Base-by-base conservation (phyloP, 2,797 vertebrate genomes). In the Eutrigla gurnardus region DNA sequence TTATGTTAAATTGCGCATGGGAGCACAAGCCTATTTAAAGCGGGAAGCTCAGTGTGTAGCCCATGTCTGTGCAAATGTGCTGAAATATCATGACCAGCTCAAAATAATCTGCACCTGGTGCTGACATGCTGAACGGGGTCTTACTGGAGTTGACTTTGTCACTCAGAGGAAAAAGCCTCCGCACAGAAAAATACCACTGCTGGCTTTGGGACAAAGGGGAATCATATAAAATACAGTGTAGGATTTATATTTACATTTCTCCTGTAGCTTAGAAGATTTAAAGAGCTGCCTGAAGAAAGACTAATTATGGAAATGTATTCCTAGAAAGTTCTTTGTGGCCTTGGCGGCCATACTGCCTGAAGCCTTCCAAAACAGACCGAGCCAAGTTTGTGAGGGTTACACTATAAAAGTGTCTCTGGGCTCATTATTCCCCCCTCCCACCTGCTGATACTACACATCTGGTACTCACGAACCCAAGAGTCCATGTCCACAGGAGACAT, bases 21-120 rank as follows among this genome's bases (percentile, higher is more conserved):
- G 90, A 89, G 86, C 80, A 40, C 46, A 4, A 13, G 60, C 87
- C 93, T 95, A 95, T 95, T 94, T 95, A 93, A 93, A 94, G 92
- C 83, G 0, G 46, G 75, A 85, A 84, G 87, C 90, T 89, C 88
- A 86, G 84, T n/a, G 61, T 86, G 86, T 81, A 71, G 83, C 46
- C 66, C 75, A 82, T 76, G 92, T 93, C 89, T 88, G 82, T 55
- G 82, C 89, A 93, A 94, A 94, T 82, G 87, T 89, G 92, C 92
- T 91, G 89, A 94, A 95, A 93, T 94, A 94, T 93, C 91, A 88
- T 1, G 75, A 93, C 82, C 84, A 73, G 82, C 92, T 92, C 84
- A 91, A 93, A 93, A 94, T 94, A 95, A 91, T 85, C 93, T 93
- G 93, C 94, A 94, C 94, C 93, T 95, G 93, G 93, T 92, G 91